A percentile compares a stretch with the other conserved stretches of the same genome.
Conservation (phyloP, 2,797 vertebrate genomes). For the Chelon auratus region DNA sequence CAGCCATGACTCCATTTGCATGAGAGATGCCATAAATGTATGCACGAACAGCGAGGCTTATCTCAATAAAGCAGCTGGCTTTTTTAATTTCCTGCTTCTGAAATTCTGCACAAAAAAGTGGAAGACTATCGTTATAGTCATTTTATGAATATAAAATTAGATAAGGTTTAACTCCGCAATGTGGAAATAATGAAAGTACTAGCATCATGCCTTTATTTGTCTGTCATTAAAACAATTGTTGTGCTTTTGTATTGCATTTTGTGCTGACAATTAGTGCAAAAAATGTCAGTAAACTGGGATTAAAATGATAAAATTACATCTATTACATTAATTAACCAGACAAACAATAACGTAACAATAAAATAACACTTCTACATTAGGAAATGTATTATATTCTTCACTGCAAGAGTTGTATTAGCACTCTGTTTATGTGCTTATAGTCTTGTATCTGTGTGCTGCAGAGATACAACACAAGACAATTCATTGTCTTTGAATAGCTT, state of each 20-base stretch:
- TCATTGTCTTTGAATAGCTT: constrained; percentile 13
- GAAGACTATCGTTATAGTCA: constrained; percentile 44
- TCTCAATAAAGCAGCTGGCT: constrained; percentile 77
- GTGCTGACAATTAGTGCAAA: not conserved
- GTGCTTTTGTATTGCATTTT: constrained; percentile 17
- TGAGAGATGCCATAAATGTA: constrained; percentile 53
- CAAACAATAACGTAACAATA: constrained; percentile 8
- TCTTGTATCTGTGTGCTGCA: constrained; percentile 4
- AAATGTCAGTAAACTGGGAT: not conserved
- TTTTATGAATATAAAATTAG: constrained; percentile 52
- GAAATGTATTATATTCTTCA: not conserved
- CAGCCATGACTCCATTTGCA: constrained; percentile 65
- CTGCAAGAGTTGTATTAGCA: not conserved
- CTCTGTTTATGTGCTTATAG: not conserved
- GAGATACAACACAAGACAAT: constrained; percentile 3
- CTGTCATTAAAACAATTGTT: constrained; percentile 19
- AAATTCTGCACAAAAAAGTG: constrained; percentile 46
- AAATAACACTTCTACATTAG: not conserved
- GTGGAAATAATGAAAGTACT: constrained; percentile 45
- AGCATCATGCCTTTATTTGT: constrained; percentile 30
- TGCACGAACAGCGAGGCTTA: constrained; percentile 63
- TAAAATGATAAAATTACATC: not conserved
- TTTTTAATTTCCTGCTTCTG: constrained; percentile 73
- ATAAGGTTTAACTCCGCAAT: constrained; percentile 33
- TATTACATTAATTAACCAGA: constrained; percentile 6